Evolutionary conservation across 1,140 invertebrate genomes (phyloP), one percentile per base, ranked within the genome.

Genomic region (Alviniconcha marisindica): DNA sequence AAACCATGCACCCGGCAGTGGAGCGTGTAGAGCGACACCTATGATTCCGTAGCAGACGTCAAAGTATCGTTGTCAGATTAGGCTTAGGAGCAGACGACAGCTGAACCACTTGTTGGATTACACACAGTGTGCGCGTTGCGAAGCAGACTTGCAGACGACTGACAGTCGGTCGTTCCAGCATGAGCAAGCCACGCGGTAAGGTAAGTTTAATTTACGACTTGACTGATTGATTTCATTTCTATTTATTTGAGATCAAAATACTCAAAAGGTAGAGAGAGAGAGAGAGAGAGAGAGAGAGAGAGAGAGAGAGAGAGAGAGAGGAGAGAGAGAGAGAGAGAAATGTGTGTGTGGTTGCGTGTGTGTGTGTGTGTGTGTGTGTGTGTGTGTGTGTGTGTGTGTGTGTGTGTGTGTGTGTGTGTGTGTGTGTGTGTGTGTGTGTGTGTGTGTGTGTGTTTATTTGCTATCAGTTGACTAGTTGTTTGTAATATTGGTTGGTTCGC

Each of bases 291-390:
- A 66, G n/a, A 21, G 28, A 66, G 18, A 28, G 5, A 12, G 7
- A n/a, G 18, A 66, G 48, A 66, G n/a, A 14, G 60, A 66, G n/a
- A 12, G 7, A 66, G n/a, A 31, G 28, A 28, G 28, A 36, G 15
- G 31, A 71, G 21, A 71, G 66, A 71, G 10, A 4, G 31, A 71
- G 4, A 33, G 36, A 74, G 21, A 24, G 71, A 74, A 18, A 71
- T 33, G n/a, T 33, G n/a, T 31, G 7, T 69, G 3, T 31, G 2
- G 21, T 2, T 69, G n/a, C 33, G 4, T 69, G 4, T 33, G 4
- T 69, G n/a, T 69, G n/a, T 33, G n/a, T 69, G n/a, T 69, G n/a
- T 69, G n/a, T 69, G n/a, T 69, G n/a, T 71, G 36, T 71, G 36
- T 40, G 36, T 40, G 36, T 71, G 66, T 71, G 36, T 71, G 56